A percentile compares a stretch with the other conserved stretches of the same genome.
Evolutionary conservation across 2,113 vertebrate species (phyloP).

Genomic region (Danionella cerebrum): DNA sequence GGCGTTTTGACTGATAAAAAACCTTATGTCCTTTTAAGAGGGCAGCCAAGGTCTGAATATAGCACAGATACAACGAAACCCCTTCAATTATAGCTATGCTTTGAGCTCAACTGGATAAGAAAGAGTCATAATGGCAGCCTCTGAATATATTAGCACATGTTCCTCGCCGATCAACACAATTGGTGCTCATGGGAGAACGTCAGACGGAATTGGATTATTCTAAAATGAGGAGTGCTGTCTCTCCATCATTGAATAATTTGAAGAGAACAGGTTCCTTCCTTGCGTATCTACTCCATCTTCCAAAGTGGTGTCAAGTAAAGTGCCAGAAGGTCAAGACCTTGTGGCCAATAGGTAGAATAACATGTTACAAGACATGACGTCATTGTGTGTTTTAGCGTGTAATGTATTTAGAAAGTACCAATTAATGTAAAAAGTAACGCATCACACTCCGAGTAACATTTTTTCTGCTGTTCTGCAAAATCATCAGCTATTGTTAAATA

Average conservation of each 20-base stretch:
- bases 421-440: too few species aligned
- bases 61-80: neutral
- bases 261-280: slow-evolving; percentile 4
- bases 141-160: slow-evolving; percentile 27
- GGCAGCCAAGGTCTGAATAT: neutral
- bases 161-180: slow-evolving; percentile 6
- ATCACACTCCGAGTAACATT: too few species aligned
- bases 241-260: neutral
- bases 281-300: neutral
- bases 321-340: slow-evolving; percentile 54
- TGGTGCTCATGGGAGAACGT: neutral
- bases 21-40: neutral
- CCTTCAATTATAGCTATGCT: slow-evolving; percentile 6
- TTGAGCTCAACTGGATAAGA: neutral
- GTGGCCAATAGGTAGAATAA: slow-evolving; percentile 52
- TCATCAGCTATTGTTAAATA: too few species aligned
- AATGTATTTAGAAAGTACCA: too few species aligned
- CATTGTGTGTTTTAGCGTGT: too few species aligned
- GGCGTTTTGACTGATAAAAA: neutral
- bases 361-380: slow-evolving; percentile 42
- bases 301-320: slow-evolving; percentile 60
- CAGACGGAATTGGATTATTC: slow-evolving; percentile 7
- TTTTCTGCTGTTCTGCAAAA: too few species aligned
- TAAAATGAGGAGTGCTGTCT: slow-evolving; percentile 13
- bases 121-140: slow-evolving; percentile 22